Evolutionary conservation across 2,888 invertebrate genomes (phyloP), one percentile per base, ranked within the genome.

Genomic region (Cheilosia vernalis): DNA sequence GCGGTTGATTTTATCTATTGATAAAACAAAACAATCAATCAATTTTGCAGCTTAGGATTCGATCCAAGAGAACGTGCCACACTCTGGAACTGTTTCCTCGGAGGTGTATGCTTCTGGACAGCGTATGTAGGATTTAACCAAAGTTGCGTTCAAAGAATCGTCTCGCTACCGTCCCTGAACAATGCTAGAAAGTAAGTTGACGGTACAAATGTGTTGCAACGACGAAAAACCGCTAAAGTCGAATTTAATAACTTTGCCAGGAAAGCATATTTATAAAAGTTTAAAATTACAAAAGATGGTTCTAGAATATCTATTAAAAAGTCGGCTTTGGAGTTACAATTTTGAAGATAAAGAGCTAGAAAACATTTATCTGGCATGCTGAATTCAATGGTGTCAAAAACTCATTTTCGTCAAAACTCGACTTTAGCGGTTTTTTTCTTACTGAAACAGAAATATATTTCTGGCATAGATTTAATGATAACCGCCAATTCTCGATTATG

Each of bases 71-170:
- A 94, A 51, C 93, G 96, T 33, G 94, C 94, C 77, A 94, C 95
- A 0, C 92, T 95, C 15, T 95, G 95, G 94, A 93, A 94, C 51
- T 93, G 94, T 33, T 89, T 94, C 15, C 90, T 94, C 63, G 93
- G 94, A 13, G 94, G 94, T 13, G 93, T 94, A 53, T 89, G 94
- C 7, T 93, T 94, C 81, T 95, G 94, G 93, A 93, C 94, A 7
- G 93, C 94, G 0, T 94, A 95, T 88, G 94, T 95, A 88, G 93
- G 95, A 15, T 93, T 95, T 13, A 95, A 95, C 91, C 96, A 96
- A 91, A 95, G 95, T 63, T 95, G 95, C 93, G 95, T 96, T 0
- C 96, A 96, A 88, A 92, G 95, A 82, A 95, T 95, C 85, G 93
- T 95, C 42, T 94, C 95, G 0, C 91, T 95, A 74, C 93, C 94